phyloP scores from a whole-genome alignment of 1,140 invertebrate genomes.

The Drosophila navojoa region DNA sequence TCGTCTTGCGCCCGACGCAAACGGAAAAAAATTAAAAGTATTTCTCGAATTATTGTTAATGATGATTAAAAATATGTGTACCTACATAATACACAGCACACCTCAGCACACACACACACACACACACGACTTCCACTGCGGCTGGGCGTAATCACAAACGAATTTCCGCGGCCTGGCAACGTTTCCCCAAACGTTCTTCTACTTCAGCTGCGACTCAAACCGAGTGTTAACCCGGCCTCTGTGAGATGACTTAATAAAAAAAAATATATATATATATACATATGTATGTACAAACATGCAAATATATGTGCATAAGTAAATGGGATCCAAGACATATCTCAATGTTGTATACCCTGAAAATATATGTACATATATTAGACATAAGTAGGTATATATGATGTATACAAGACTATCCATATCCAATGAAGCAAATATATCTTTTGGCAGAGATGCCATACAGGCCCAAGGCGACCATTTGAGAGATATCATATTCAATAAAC shows the following conservation, averaged over 20 bases:
- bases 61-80: conserved; percentile 83
- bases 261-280: neutral
- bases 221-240: conserved; percentile 23
- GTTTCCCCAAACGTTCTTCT: conserved; percentile 31
- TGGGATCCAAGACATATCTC: neutral
- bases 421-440: too few relatives aligned
- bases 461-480: too few relatives aligned
- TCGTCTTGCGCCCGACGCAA: conserved; percentile 52
- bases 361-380: too few relatives aligned
- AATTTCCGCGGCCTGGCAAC: conserved; percentile 35
- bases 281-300: neutral
- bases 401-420: too few relatives aligned
- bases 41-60: conserved; percentile 84
- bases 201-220: conserved; percentile 30
- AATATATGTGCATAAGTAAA: neutral
- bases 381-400: too few relatives aligned
- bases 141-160: conserved; percentile 36
- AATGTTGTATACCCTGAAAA: neutral
- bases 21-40: conserved; percentile 77
- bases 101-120: conserved; percentile 31
- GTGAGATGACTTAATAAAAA: conserved; percentile 41
- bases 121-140: too few relatives aligned
- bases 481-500: too few relatives aligned
- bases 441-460: too few relatives aligned
- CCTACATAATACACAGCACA: conserved; percentile 60